Evolutionary conservation across 2,113 vertebrate genomes (phyloP).

Genomic region (mouse (Mus musculus)): DNA sequence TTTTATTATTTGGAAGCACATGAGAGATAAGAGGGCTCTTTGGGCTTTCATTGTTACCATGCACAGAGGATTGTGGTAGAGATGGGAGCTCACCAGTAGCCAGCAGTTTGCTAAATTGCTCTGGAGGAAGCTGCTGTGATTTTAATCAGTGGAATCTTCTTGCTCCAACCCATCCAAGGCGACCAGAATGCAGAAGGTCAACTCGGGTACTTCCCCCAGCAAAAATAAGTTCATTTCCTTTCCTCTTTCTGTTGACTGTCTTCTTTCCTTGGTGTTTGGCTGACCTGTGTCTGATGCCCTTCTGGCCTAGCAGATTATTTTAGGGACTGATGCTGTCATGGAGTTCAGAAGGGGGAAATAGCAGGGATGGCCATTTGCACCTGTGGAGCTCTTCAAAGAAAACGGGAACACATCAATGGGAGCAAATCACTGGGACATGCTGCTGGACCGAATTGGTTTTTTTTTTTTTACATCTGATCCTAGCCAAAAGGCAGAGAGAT

Average conservation of each 20-base stretch:
- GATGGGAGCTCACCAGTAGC: background rate
- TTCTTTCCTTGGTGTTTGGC: background rate
- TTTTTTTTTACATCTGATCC: no score
- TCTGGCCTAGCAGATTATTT: background rate
- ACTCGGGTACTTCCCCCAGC: background rate
- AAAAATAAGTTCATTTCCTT: background rate
- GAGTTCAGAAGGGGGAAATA: background rate
- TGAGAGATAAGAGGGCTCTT: background rate
- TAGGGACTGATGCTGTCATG: background rate
- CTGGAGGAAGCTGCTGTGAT: background rate
- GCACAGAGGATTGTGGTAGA: background rate
- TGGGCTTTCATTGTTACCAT: background rate
- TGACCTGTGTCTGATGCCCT: background rate
- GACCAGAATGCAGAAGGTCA: constrained; percentile 41
- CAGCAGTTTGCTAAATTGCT: background rate
- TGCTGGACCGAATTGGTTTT: background rate
- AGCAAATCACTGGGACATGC: background rate
- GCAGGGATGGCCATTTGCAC: background rate
- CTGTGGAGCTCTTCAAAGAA: background rate
- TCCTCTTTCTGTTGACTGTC: background rate
- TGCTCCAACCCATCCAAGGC: background rate
- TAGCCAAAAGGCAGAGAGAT: background rate
- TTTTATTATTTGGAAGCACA: constrained; percentile 38
- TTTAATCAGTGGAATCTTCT: background rate
- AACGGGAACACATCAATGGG: background rate